phyloP scores from a whole-genome alignment of 2,113 vertebrate genomes.

The Coptodon bakossiorum region DNA sequence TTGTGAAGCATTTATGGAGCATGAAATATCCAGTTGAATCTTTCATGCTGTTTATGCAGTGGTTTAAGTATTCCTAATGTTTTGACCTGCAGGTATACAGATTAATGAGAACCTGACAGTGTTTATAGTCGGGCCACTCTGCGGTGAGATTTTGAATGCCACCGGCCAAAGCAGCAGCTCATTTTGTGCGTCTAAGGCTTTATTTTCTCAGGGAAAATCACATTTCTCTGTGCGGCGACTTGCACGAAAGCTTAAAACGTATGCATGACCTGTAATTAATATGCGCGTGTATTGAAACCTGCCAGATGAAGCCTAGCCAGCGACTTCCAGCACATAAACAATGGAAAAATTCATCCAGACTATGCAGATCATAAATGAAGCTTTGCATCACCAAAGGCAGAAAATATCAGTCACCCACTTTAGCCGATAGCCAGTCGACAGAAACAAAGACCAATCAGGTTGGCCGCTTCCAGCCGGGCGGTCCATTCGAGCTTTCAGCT shows the following conservation, averaged over 20 bases:
- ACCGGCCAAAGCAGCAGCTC: not conserved
- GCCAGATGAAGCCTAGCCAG: not conserved
- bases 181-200: not conserved
- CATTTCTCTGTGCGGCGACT: rapidly evolving
- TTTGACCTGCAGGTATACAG: not conserved
- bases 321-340: not conserved
- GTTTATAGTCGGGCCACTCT: not conserved
- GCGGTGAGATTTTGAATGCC: not conserved
- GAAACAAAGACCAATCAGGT: not conserved
- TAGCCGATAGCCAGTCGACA: not conserved
- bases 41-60: not conserved
- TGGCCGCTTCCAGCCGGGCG: not conserved
- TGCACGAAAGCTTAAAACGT: not conserved
- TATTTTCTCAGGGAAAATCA: not conserved
- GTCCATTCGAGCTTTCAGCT: not conserved
- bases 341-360: not conserved
- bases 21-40: not conserved
- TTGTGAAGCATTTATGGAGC: not conserved
- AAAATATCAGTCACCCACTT: not conserved
- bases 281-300: rapidly evolving
- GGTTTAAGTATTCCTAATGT: not conserved
- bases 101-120: not conserved
- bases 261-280: not conserved
- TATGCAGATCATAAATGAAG: not conserved
- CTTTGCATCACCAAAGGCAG: not conserved